A percentile compares a stretch with the other conserved stretches of the same genome.
These are phyloP conservation scores for Trichonephila clavata DNA, from an alignment of 1,140 invertebrate species.

Conservation along the genomic window DNA sequence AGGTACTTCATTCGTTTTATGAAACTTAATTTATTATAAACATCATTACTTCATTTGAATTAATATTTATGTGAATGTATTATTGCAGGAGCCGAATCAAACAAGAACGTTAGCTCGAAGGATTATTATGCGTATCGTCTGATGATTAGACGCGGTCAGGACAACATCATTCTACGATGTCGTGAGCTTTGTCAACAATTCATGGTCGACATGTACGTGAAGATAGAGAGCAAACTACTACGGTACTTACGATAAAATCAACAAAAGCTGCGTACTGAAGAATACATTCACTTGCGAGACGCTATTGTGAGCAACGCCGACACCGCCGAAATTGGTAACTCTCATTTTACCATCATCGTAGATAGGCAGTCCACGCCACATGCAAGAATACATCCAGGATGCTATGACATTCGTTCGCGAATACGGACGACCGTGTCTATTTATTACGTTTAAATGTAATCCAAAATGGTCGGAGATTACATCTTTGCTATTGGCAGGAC, in stretches of 20 bases:
- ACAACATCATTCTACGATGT: constrained; percentile 77
- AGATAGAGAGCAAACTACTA: no score
- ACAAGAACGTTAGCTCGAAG: no score
- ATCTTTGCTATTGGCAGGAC: constrained; percentile 78
- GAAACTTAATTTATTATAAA: not conserved
- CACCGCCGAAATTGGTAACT: not conserved
- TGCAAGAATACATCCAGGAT: constrained; percentile 78
- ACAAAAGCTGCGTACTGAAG: constrained; percentile 49
- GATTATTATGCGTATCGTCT: constrained; percentile 18
- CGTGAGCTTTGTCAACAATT: constrained; percentile 78
- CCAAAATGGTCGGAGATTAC: no score
- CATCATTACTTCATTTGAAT: not conserved
- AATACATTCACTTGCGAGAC: constrained; percentile 69
- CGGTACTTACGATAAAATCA: constrained; percentile 50
- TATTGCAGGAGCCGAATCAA: not conserved
- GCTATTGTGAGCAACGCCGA: not conserved
- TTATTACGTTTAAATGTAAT: no score
- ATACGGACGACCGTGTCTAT: constrained; percentile 78
- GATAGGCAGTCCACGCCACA: constrained; percentile 45
- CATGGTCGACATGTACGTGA: constrained; percentile 64
- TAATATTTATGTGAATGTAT: not conserved
- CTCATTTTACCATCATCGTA: constrained; percentile 47
- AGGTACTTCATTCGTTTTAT: not conserved
- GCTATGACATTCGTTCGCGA: constrained; percentile 79
- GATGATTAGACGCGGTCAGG: constrained; percentile 37